phyloP scores from a whole-genome alignment of 2,113 vertebrate species.

The Coryphaenoides rupestris region DNA sequence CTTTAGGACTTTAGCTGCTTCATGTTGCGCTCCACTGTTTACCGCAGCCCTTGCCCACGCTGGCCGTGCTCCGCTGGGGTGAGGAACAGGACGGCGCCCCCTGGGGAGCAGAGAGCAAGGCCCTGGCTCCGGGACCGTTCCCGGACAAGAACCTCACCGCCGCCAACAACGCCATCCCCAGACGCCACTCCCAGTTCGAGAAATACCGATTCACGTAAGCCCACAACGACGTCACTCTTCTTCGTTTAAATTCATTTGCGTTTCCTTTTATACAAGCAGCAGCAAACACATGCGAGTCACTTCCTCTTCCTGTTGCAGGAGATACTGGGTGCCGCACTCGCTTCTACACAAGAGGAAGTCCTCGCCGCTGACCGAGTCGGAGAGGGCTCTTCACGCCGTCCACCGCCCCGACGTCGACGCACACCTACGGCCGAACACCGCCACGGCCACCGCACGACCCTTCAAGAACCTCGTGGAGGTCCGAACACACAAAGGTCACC shows the following conservation, averaged over 20 bases:
- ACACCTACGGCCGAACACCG: too few relatives aligned
- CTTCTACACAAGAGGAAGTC: slow-evolving; percentile 42
- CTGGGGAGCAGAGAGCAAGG: too few relatives aligned
- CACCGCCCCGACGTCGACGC: slow-evolving; percentile 13
- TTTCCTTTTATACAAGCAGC: not conserved
- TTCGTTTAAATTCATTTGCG: too few relatives aligned
- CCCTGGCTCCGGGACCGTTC: slow-evolving; percentile 38
- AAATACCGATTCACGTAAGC: slow-evolving; percentile 40
- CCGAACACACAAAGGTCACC: slow-evolving; percentile 19
- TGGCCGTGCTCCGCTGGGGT: slow-evolving; percentile 9
- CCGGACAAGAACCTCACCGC: slow-evolving; percentile 29
- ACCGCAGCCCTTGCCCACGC: slow-evolving; percentile 51
- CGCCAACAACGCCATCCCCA: slow-evolving; percentile 23
- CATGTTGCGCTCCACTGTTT: not conserved
- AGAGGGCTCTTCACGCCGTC: slow-evolving; percentile 32
- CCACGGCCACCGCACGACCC: not conserved
- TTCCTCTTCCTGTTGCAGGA: slow-evolving; percentile 30
- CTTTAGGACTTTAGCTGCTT: too few relatives aligned
- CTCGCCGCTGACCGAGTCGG: slow-evolving; percentile 41
- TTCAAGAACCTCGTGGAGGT: slow-evolving; percentile 25
- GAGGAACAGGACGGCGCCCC: not conserved
- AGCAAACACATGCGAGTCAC: not conserved
- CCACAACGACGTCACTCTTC: not conserved
- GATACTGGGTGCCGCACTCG: slow-evolving; percentile 25
- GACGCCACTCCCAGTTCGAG: slow-evolving; percentile 18